Percentiles rank a stretch among this genome's conserved stretches.
Conservation (phyloP, 2,888 invertebrate genomes). For the Ectemnius continuus region DNA sequence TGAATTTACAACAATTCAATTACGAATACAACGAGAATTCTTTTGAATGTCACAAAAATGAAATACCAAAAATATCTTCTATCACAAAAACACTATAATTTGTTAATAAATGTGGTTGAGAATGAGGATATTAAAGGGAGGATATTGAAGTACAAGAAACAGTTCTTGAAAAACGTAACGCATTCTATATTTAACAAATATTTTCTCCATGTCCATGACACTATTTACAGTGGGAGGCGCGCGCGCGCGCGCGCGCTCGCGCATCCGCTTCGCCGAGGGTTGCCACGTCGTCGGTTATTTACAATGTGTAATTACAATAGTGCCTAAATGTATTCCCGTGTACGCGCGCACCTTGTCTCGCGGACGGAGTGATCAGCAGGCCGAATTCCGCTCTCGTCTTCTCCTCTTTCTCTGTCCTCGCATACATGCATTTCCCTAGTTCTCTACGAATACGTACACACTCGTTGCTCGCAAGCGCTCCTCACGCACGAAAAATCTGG, state of each 20-base stretch:
- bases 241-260: constrained; percentile 56
- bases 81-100: no score
- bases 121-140: no score
- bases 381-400: constrained; percentile 60
- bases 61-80: no score
- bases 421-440: no score
- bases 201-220: constrained; percentile 64
- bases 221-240: constrained; percentile 62
- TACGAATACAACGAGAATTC: no score
- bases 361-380: constrained; percentile 68
- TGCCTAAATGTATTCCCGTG: background rate
- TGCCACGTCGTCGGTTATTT: constrained; percentile 64
- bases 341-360: constrained; percentile 34
- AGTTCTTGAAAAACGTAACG: constrained; percentile 70
- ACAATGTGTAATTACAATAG: constrained; percentile 72
- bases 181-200: constrained; percentile 74
- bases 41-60: no score
- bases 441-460: constrained; percentile 30
- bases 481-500: no score
- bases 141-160: constrained; percentile 13
- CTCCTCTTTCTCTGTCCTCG: constrained; percentile 10
- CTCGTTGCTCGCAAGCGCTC: constrained; percentile 15
- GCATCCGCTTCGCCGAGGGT: constrained; percentile 45
- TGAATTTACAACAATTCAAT: no score
- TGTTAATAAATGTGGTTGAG: no score